Base-by-base conservation (phyloP, 2,888 invertebrate genomes). In the Pardosa pseudoannulata region DNA sequence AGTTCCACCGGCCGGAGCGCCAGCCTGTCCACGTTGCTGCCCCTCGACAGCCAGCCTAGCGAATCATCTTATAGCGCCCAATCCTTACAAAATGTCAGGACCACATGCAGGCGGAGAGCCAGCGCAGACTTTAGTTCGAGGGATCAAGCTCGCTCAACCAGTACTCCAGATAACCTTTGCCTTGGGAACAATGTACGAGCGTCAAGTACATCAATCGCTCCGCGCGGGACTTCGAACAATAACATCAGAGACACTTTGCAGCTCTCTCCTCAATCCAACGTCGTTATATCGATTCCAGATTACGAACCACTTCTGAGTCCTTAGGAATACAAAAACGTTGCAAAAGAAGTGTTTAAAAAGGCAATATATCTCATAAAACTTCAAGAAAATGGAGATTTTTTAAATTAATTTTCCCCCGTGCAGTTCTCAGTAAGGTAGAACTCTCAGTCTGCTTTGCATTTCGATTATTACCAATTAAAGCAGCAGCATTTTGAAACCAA, bases 261-360 rank as follows among this genome's bases (percentile, higher is more conserved):
- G 7, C 16, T 71, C 2, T 78, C 83, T 23, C n/a, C 65, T 32
- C 87, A 89, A 27, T 75, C 73, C 28, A 85, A 80, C 27, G 87
- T 88, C 32, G 82, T 83, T 11, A 89, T 89, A 71, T 28, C 72
- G 27, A 88, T 88, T 65, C 88, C 89, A 11, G 88, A 89, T 50
- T 78, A 62, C 36, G 85, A 89, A 74, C 79, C 89, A 1, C 62
- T 89, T 16, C 73, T 89, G 50, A 87, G 88, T 31, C 87, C 88
- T 39, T 71, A 62, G 62, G 46, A 27, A 31, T 29, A 29, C 1
- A 5, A 46, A 46, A 16, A n/a, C 9, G 16, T 46, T 36, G 36
- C 5, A 36, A 36, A 5, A n/a, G n/a, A n/a, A n/a, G n/a, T n/a
- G n/a, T n/a, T n/a, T n/a, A n/a, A n/a, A n/a, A 56, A 23, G 19